Evolutionary conservation across 2,888 invertebrate species (phyloP).

Genomic region (Mythimna lalbum): DNA sequence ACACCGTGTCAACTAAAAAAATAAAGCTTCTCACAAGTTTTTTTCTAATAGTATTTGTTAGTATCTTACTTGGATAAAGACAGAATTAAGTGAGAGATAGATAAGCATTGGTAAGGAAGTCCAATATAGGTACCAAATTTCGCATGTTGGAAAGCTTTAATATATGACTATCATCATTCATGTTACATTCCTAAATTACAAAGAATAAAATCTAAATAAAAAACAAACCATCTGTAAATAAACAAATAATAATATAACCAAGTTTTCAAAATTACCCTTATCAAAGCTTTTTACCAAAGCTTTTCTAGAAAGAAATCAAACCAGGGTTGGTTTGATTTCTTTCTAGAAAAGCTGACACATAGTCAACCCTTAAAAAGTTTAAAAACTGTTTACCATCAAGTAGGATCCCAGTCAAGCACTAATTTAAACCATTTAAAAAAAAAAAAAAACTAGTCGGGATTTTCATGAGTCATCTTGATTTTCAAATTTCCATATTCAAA

Average conservation of each 20-base stretch:
- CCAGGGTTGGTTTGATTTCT: no score
- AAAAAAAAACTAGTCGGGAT: neutral
- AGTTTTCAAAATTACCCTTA: neutral
- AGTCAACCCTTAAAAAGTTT: neutral
- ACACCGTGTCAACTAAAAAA: neutral
- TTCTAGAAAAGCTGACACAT: neutral
- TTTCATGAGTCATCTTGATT: neutral
- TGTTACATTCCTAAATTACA: neutral
- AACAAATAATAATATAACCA: no score
- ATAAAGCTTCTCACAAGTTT: neutral
- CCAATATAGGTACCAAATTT: neutral
- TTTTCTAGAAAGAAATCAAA: neutral
- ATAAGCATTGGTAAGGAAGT: no score
- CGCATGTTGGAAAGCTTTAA: neutral
- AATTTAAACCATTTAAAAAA: no score
- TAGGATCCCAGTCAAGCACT: no score
- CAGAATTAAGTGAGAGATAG: no score
- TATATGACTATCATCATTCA: no score
- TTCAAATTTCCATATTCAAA: neutral
- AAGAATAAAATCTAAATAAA: neutral
- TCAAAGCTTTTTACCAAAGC: neutral
- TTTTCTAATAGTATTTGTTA: neutral
- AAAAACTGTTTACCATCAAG: no score
- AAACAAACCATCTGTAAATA: no score
- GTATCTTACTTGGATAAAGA: no score